Percentiles rank a stretch among this genome's conserved stretches.
These are phyloP conservation scores for Ichneumoninae sp. DNA, from an alignment of 2,888 invertebrate species.

Conservation along the genomic window DNA sequence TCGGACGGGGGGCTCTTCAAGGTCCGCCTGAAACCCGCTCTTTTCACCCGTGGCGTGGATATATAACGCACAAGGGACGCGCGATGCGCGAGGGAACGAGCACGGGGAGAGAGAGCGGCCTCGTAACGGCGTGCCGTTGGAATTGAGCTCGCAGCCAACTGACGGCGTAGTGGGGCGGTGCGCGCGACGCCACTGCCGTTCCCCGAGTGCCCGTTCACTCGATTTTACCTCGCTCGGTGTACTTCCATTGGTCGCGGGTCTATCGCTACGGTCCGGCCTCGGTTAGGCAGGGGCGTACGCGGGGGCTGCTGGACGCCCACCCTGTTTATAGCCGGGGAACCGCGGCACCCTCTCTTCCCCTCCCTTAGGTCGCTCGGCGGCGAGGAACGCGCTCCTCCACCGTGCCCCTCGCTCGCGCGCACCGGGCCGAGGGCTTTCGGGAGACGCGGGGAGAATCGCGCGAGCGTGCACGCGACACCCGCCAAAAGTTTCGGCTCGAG, in stretches of 20 bases:
- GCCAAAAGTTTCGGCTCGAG: conserved; percentile 24
- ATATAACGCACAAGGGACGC: conserved; percentile 16
- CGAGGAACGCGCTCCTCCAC: too few relatives aligned
- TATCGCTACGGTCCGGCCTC: conserved; percentile 68
- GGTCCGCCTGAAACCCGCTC: conserved; percentile 64
- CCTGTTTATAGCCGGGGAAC: conserved; percentile 69
- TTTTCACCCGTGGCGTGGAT: conserved; percentile 37
- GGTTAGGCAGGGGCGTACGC: conserved; percentile 79
- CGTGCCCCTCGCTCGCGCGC: too few relatives aligned
- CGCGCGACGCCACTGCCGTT: conserved; percentile 68
- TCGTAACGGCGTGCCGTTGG: conserved; percentile 62
- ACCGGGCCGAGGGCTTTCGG: too few relatives aligned
- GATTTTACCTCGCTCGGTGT: conserved; percentile 63
- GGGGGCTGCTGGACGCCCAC: conserved; percentile 79
- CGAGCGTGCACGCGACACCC: conserved; percentile 11
- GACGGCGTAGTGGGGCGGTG: conserved; percentile 65
- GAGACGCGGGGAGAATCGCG: not conserved
- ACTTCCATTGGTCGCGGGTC: conserved; percentile 63
- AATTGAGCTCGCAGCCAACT: conserved; percentile 63
- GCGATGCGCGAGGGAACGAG: not conserved
- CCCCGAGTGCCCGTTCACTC: conserved; percentile 55
- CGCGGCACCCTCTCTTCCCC: conserved; percentile 56
- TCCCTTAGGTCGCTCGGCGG: not conserved
- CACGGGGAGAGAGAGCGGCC: conserved; percentile 48
- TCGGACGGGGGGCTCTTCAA: conserved; percentile 53